A percentile compares a stretch with the other conserved stretches of the same genome.
These are phyloP conservation scores for Fopius arisanus DNA, from an alignment of 1,140 invertebrate genomes.

Conservation along the genomic window DNA sequence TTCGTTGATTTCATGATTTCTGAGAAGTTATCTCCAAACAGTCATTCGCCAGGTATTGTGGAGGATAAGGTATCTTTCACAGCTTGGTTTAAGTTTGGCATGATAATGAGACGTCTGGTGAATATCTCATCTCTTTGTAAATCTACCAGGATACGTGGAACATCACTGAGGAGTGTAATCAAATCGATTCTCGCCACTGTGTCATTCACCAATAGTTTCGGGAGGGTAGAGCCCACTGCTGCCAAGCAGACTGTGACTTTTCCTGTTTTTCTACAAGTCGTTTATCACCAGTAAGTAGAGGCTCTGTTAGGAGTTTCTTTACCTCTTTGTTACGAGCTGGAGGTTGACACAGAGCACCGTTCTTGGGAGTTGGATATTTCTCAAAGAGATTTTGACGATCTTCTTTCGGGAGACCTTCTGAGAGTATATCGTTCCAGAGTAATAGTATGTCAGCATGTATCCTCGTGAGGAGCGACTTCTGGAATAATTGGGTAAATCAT, in stretches of 20 bases:
- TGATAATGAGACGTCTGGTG: conserved; percentile 26
- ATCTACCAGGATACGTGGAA: conserved; percentile 19
- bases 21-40: conserved; percentile 31
- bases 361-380: conserved; percentile 30
- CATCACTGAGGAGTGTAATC: conserved; percentile 21
- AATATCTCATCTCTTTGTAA: conserved; percentile 30
- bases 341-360: conserved; percentile 20
- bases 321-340: conserved; percentile 23
- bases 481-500: too few species aligned
- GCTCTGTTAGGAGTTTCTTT: conserved; percentile 20
- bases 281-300: conserved; percentile 14
- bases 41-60: conserved; percentile 29
- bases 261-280: conserved; percentile 29
- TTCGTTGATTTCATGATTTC: conserved; percentile 31
- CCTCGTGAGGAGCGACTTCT: too few species aligned
- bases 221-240: conserved; percentile 20
- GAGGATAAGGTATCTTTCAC: conserved; percentile 31
- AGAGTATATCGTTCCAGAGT: too few species aligned
- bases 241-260: conserved; percentile 28
- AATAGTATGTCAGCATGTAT: too few species aligned
- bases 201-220: conserved; percentile 17
- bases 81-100: conserved; percentile 19
- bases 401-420: too few species aligned
- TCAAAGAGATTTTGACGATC: conserved; percentile 1
- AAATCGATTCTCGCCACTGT: background rate